Conservation (phyloP, 2,888 invertebrate genomes). For the Leptarthrus brevirostris region DNA sequence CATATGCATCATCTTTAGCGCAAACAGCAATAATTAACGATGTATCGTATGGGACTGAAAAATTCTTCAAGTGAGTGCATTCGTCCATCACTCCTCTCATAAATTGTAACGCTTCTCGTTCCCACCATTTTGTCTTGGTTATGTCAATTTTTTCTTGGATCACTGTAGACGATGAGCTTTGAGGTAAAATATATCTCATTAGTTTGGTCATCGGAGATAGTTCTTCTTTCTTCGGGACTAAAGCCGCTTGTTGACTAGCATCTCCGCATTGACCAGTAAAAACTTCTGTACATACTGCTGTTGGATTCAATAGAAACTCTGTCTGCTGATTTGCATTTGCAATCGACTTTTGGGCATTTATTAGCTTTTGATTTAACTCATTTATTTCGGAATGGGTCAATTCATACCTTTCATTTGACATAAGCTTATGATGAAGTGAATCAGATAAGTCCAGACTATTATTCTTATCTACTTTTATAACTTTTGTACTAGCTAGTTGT, state of each 20-base stretch:
- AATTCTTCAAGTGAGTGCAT: constrained; percentile 96
- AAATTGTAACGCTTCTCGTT: constrained; percentile 87
- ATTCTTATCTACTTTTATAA: constrained; percentile 56
- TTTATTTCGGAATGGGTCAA: constrained; percentile 69
- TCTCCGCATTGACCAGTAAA: neutral
- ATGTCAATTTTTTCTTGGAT: constrained; percentile 68
- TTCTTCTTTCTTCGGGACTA: constrained; percentile 7
- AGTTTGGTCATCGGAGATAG: constrained; percentile 62
- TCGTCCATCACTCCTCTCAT: constrained; percentile 99
- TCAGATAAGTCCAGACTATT: constrained; percentile 67
- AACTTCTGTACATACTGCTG: neutral
- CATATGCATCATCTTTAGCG: constrained; percentile 90
- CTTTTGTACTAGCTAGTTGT: constrained; percentile 52
- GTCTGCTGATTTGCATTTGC: neutral
- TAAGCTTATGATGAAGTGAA: constrained; percentile 67
- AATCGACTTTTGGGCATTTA: neutral
- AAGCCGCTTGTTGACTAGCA: neutral
- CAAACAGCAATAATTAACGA: constrained; percentile 90
- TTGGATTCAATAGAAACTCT: constrained; percentile 12
- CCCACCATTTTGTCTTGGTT: constrained; percentile 76
- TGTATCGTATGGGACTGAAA: constrained; percentile 87
- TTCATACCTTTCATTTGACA: constrained; percentile 67
- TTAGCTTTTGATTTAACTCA: constrained; percentile 67
- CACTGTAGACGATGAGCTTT: constrained; percentile 48
- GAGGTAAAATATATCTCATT: constrained; percentile 64